Evolutionary conservation across 2,888 invertebrate species (phyloP).

Genomic region (Drosophila neoperkinsi): DNA sequence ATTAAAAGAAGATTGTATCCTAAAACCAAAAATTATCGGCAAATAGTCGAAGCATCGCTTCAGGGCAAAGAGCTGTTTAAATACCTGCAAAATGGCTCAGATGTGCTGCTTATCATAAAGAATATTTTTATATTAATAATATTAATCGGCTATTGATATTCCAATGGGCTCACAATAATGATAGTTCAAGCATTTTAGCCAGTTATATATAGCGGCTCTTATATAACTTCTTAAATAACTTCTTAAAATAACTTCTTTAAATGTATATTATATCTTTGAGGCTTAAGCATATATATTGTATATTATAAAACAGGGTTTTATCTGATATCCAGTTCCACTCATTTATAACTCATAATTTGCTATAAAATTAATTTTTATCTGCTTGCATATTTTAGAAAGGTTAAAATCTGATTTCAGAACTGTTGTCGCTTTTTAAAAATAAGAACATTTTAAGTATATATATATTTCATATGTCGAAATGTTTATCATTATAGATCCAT

Average conservation of each 20-base stretch:
- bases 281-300: not conserved
- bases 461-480: not conserved
- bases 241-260: not conserved
- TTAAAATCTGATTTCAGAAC: not conserved
- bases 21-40: no score
- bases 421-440: not conserved
- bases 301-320: not conserved
- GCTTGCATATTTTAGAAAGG: not conserved
- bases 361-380: not conserved
- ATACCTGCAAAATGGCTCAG: not conserved
- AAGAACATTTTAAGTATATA: not conserved
- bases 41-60: not conserved
- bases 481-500: constrained; percentile 74
- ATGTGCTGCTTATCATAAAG: not conserved
- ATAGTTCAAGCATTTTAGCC: not conserved
- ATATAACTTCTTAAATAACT: no score
- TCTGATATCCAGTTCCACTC: not conserved
- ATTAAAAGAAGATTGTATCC: no score
- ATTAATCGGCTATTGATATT: not conserved
- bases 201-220: no score
- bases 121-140: not conserved
- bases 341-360: not conserved
- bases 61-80: not conserved
- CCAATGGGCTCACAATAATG: not conserved
- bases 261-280: not conserved